These are phyloP conservation scores for Andrena camellia DNA, from an alignment of 2,888 invertebrate genomes.

Conservation along the genomic window DNA sequence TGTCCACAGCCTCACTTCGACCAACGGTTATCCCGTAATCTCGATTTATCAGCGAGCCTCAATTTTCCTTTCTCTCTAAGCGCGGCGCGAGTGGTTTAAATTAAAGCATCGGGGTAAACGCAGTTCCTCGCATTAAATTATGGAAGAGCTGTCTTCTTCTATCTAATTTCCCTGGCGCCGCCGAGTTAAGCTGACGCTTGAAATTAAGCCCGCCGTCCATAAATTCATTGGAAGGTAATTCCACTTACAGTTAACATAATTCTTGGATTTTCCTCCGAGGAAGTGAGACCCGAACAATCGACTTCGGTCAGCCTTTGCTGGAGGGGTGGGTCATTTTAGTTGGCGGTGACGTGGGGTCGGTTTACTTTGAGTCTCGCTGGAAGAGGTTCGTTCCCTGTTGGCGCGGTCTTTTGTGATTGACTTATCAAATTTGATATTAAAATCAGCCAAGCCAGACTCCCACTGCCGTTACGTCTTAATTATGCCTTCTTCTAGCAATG, in stretches of 20 bases:
- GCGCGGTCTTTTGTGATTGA: neutral
- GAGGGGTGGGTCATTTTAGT: constrained; percentile 32
- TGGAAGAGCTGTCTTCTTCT: constrained; percentile 57
- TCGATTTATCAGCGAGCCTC: constrained; percentile 45
- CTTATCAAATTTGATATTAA: constrained; percentile 49
- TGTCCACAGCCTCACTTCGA: constrained; percentile 7
- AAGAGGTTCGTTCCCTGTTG: neutral
- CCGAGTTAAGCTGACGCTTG: constrained; percentile 56
- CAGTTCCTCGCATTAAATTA: constrained; percentile 58
- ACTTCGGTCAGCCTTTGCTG: constrained; percentile 40
- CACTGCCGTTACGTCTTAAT: constrained; percentile 4
- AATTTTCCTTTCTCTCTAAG: constrained; percentile 44
- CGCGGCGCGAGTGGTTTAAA: constrained; percentile 41
- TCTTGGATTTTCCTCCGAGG: constrained; percentile 47
- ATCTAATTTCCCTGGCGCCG: constrained; percentile 51
- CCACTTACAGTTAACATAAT: constrained; percentile 54
- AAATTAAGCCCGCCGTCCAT: constrained; percentile 55
- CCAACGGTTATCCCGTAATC: constrained; percentile 39
- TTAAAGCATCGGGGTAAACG: constrained; percentile 59
- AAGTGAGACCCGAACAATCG: constrained; percentile 38
- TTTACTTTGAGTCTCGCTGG: constrained; percentile 38
- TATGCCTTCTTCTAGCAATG: constrained; percentile 1
- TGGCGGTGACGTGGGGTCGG: constrained; percentile 2
- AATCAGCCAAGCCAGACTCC: constrained; percentile 12
- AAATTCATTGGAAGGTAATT: constrained; percentile 55